Evolutionary conservation across 2,113 vertebrate species (phyloP).

Genomic region (Actinemys pallida): DNA sequence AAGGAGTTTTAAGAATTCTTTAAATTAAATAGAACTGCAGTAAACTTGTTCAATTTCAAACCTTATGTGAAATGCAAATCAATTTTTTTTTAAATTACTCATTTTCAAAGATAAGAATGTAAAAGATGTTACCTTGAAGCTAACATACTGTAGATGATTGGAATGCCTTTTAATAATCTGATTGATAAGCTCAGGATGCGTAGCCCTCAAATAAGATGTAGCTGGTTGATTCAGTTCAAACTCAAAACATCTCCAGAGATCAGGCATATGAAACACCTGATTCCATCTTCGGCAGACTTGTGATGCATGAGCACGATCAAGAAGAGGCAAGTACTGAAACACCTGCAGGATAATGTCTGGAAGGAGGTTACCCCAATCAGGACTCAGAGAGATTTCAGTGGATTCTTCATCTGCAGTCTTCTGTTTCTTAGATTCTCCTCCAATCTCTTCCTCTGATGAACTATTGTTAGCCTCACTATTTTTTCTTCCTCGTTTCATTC

Average conservation of each 20-base stretch:
- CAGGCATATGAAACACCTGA: conserved; percentile 97
- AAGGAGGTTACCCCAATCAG: conserved; percentile 89
- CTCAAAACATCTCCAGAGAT: conserved; percentile 97
- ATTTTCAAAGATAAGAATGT: background rate
- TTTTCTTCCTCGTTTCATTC: conserved; percentile 93
- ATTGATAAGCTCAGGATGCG: conserved; percentile 96
- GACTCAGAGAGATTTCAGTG: conserved; percentile 13
- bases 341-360: conserved; percentile 94
- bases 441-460: conserved; percentile 75
- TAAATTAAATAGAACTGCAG: background rate
- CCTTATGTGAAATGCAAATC: background rate
- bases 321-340: conserved; percentile 93
- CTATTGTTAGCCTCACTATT: conserved; percentile 74
- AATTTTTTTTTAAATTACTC: background rate
- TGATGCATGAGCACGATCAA: conserved; percentile 93
- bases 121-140: conserved; percentile 91
- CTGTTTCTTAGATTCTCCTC: conserved; percentile 82
- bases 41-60: background rate
- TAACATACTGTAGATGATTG: conserved; percentile 97
- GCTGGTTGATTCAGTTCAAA: conserved; percentile 97
- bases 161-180: conserved; percentile 98
- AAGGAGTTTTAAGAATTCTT: background rate
- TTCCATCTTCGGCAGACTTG: conserved; percentile 96
- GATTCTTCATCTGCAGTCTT: conserved; percentile 70
- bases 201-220: conserved; percentile 95